Evolutionary conservation across 2,113 vertebrate species (phyloP), one percentile per base, ranked within the genome.

Genomic region (Ochotona curzoniae): DNA sequence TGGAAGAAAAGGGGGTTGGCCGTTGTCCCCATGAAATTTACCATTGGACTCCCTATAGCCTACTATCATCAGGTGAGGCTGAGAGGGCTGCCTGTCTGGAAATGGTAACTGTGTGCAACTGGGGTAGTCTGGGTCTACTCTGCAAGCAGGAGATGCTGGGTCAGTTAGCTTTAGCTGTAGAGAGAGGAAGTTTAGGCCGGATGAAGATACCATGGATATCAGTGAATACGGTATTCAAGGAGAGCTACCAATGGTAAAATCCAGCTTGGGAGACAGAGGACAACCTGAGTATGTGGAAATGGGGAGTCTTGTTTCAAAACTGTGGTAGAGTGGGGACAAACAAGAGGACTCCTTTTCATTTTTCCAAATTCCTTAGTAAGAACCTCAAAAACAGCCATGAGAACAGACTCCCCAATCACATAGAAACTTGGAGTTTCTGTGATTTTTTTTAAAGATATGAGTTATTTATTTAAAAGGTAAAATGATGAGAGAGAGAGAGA

Each of bases 1-100:
- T 99, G 98, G 98, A 99, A 98, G 96, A 99, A 99, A 97, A 98
- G 97, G 73, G 99, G 98, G 0, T 96, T 99, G 47, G 83, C 98
- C 14, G 94, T 98, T 25, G 78, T 98, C 18, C 99, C 99, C 83
- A 98, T 99, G 61, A 98, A 98, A 94, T 98, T 95, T 26, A 98
- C 98, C 61, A 87, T 98, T 51, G 98, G 96, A 1, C 94, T 98
- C 20, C 30, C 96, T 5, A 54, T 92, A 1, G n/a, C 96, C 83
- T 97, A 96, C 90, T 97, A 98, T n/a, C 98, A 98, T 71, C 99
- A 99, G 98, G 99, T 99, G 81, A 96, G 88, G 0, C 47, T 30
- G 38, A 51, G 28, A n/a, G 8, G 54, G 38, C 47, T 35, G 54
- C 12, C 66, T 60, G 15, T 64, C 61, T 20, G 49, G 17, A 74